These are phyloP conservation scores for Dasyprocta punctata DNA, from an alignment of 2,113 vertebrate species.

Conservation along the genomic window DNA sequence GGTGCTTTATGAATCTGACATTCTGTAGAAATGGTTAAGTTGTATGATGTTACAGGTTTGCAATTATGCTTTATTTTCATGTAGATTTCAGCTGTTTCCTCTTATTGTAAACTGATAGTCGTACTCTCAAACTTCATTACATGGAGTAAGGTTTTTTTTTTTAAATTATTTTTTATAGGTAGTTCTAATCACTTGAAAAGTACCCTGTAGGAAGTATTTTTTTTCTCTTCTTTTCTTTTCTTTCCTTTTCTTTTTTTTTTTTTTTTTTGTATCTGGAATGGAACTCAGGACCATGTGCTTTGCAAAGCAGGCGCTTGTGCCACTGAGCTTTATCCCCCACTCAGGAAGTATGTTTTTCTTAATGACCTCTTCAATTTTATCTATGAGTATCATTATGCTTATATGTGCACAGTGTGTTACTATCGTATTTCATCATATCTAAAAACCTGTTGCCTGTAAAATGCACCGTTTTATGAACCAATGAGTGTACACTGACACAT, in stretches of 20 bases:
- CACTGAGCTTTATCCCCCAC: too few relatives aligned
- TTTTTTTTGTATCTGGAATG: too few relatives aligned
- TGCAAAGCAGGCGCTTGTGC: too few relatives aligned
- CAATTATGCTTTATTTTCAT: not conserved
- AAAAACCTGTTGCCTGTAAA: slow-evolving; percentile 4
- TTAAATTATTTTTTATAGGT: not conserved
- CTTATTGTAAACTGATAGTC: slow-evolving; percentile 13
- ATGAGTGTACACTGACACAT: not conserved
- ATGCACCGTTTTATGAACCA: not conserved
- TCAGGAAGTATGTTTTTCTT: slow-evolving; percentile 45
- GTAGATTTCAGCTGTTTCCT: slow-evolving; percentile 12
- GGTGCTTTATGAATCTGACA: not conserved
- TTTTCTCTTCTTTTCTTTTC: not conserved
- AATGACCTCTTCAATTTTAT: slow-evolving; percentile 73
- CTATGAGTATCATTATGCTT: slow-evolving; percentile 55
- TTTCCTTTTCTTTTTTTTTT: too few relatives aligned
- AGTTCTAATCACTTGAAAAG: not conserved
- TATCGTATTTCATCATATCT: slow-evolving; percentile 23
- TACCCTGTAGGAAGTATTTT: slow-evolving; percentile 4
- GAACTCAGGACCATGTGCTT: too few relatives aligned
- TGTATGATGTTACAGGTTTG: not conserved
- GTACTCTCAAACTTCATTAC: not conserved
- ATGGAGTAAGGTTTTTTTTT: not conserved
- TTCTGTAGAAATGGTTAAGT: slow-evolving; percentile 12
- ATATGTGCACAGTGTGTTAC: slow-evolving; percentile 71